Conservation (phyloP, 2,113 vertebrate genomes). For the Elephas maximus region DNA sequence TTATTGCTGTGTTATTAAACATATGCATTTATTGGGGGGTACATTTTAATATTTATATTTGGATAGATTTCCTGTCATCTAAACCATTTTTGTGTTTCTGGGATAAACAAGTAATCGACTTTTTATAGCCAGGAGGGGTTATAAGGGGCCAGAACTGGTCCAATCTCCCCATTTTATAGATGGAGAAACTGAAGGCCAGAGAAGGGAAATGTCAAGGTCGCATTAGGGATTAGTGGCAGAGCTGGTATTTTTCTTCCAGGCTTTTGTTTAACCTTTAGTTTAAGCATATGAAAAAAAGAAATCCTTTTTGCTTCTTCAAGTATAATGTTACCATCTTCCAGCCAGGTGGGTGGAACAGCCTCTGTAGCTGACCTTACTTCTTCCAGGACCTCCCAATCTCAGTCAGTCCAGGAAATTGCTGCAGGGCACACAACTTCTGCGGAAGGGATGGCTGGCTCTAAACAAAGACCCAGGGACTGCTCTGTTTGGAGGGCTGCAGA, state of each 20-base stretch:
- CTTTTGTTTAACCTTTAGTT: not conserved
- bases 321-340: not conserved
- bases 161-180: not conserved
- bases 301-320: constrained; percentile 18
- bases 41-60: not conserved
- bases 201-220: not conserved
- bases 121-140: not conserved
- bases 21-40: not conserved
- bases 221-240: not conserved
- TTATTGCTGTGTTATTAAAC: not conserved
- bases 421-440: not conserved
- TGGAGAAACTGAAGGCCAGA: not conserved
- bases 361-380: not conserved
- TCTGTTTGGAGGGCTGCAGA: not conserved
- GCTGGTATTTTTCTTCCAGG: not conserved
- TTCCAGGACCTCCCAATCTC: not conserved
- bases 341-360: too few relatives aligned
- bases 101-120: not conserved
- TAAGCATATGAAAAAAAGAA: not conserved
- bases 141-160: not conserved
- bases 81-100: not conserved
- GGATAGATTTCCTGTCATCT: not conserved
- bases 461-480: not conserved
- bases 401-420: not conserved
- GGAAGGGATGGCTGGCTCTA: not conserved